Evolutionary conservation across 35 echinoderm and acorn worm genomes (phyloP).

Genomic region (Apostichopus californicus): DNA sequence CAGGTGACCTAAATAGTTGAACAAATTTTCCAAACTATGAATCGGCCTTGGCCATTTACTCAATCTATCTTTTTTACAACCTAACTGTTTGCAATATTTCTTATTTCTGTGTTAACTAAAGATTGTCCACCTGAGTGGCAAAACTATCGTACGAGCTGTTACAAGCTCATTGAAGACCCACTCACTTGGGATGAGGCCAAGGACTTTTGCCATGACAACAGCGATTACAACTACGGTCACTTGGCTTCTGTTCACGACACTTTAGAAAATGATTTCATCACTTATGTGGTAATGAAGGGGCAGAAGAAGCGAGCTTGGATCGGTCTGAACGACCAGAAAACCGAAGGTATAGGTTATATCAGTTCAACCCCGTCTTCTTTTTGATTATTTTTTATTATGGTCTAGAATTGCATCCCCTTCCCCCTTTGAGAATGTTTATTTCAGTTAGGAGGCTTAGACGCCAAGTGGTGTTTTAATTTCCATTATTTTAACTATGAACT

Average conservation of each 20-base stretch:
- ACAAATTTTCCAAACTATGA: no score
- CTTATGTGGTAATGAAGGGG: conserved; percentile 30
- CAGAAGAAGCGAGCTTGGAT: conserved; percentile 4
- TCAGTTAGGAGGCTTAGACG: no score
- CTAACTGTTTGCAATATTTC: not conserved
- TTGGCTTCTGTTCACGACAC: not conserved
- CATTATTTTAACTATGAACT: no score
- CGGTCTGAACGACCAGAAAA: conserved; percentile 5
- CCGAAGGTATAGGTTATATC: not conserved
- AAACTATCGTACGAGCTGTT: not conserved
- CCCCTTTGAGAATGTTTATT: no score
- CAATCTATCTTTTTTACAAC: no score
- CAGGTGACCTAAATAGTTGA: no score
- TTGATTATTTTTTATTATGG: no score
- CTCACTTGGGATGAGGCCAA: not conserved
- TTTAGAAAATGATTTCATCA: conserved; percentile 27
- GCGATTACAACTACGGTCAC: not conserved
- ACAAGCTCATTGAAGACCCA: not conserved
- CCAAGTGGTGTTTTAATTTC: no score
- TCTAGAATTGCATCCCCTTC: no score
- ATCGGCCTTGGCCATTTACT: no score
- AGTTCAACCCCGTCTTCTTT: no score
- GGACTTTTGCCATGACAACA: not conserved
- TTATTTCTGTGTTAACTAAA: not conserved
- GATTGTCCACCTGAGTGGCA: conserved; percentile 9